Evolutionary conservation across 2,797 vertebrate genomes (phyloP).

Genomic region (Gambelia wislizenii): DNA sequence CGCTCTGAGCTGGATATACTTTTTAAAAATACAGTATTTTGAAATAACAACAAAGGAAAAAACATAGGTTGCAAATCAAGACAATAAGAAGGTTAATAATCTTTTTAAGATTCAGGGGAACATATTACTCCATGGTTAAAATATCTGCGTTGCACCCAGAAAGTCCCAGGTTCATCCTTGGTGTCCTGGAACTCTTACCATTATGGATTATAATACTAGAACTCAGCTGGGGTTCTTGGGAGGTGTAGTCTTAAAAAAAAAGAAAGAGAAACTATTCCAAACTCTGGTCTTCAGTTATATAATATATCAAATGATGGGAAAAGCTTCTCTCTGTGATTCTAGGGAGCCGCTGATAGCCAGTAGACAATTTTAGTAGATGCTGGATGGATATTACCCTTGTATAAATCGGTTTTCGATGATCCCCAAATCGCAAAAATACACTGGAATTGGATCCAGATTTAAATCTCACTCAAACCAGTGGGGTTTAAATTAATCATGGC

Average conservation of each 20-base stretch:
- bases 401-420: neutral
- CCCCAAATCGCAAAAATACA: neutral
- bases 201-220: neutral
- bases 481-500: neutral
- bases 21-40: neutral
- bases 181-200: too few species aligned
- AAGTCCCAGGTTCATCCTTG: neutral
- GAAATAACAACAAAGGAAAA: conserved; percentile 18
- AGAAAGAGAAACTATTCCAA: neutral
- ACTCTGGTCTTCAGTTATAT: neutral
- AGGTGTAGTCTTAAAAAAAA: too few species aligned
- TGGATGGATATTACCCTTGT: neutral
- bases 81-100: neutral
- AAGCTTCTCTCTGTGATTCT: neutral
- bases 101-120: neutral
- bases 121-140: neutral
- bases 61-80: conserved; percentile 12
- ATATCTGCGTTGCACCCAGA: neutral
- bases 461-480: too few species aligned
- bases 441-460: neutral
- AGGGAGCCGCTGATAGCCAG: neutral
- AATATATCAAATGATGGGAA: neutral
- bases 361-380: neutral
- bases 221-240: neutral
- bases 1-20: conserved; percentile 42